Evolutionary conservation across 2,888 invertebrate species (phyloP), one percentile per base, ranked within the genome.

Genomic region (Lepeophtheirus nordmannii): DNA sequence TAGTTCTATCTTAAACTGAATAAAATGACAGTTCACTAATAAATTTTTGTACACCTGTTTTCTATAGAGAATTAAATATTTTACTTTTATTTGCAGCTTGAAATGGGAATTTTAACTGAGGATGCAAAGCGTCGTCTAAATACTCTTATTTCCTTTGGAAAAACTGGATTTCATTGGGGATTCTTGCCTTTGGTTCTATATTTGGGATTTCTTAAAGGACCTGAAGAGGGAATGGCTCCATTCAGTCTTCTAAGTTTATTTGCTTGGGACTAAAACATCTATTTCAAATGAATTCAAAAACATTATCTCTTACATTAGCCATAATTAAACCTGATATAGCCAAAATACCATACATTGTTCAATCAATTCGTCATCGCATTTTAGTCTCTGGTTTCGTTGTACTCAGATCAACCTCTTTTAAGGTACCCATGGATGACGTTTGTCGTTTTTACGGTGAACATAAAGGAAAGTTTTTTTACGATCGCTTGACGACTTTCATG

Each of bases 281-380:
- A n/a, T 23, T 40, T 62, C 17, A 30, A 30, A 30, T 30, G 30
- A 30, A 30, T 39, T n/a, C 20, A 20, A 38, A 62, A 61, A 61
- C 37, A 5, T 10, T 39, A 8, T 37, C 37, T 30, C 53, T 65
- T 74, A 90, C 92, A 23, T 77, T 92, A 70, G 90, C 89, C 5
- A 82, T 92, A 70, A 80, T 92, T 68, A 92, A 92, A 74, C 92
- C 92, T 8, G 89, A 91, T 73, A 80, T 87, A 46, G 79, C 87
- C 1, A 85, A 85, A 73, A 85, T 87, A 74, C 87, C 87, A 0
- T 78, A 84, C 68, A 84, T 68, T 70, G 74, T 76, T 67, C 74
- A 80, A 74, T 82, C 82, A 73, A 83, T 91, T 62, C 80, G 83
- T 72, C 77, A 83, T 68, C 74, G 84, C 70, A 83, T 91, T 69